A percentile compares a stretch with the other conserved stretches of the same genome.
Conservation (phyloP, 2,797 vertebrate species). For the Poecilia velifera region DNA sequence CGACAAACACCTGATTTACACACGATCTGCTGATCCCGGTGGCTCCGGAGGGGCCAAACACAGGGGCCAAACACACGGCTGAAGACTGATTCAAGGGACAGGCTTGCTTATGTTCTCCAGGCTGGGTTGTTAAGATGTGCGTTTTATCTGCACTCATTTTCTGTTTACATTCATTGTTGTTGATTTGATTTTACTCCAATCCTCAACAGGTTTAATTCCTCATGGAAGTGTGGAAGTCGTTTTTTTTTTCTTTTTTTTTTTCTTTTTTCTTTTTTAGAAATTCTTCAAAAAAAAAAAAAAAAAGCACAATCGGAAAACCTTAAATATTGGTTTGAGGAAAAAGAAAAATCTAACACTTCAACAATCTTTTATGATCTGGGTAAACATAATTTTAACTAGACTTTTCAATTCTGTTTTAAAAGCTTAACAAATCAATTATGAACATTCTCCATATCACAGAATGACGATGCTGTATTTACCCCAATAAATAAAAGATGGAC, state of each 20-base stretch:
- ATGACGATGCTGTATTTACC: background rate
- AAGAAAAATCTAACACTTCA: background rate
- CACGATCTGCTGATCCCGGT: constrained; percentile 37
- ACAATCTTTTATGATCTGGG: background rate
- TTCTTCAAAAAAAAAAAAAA: background rate
- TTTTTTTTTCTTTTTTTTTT: background rate
- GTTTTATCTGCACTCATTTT: background rate
- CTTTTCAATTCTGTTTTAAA: background rate
- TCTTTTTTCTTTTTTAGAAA: background rate
- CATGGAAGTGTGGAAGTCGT: background rate
- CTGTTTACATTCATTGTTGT: constrained; percentile 20
- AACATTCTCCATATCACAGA: background rate
- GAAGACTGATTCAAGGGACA: constrained; percentile 23
- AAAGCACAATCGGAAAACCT: background rate
- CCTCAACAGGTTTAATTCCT: background rate
- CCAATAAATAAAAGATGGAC: background rate
- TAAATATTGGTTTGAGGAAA: background rate
- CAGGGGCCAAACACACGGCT: constrained; percentile 11
- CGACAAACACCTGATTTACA: constrained; percentile 33
- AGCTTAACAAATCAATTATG: background rate
- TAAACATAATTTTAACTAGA: background rate
- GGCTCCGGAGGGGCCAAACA: constrained; percentile 18
- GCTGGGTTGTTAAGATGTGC: background rate
- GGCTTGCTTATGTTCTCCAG: constrained; percentile 17
- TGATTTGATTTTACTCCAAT: constrained; percentile 10